These are phyloP conservation scores for Apeira syringaria DNA, from an alignment of 2,888 invertebrate species.

Conservation along the genomic window DNA sequence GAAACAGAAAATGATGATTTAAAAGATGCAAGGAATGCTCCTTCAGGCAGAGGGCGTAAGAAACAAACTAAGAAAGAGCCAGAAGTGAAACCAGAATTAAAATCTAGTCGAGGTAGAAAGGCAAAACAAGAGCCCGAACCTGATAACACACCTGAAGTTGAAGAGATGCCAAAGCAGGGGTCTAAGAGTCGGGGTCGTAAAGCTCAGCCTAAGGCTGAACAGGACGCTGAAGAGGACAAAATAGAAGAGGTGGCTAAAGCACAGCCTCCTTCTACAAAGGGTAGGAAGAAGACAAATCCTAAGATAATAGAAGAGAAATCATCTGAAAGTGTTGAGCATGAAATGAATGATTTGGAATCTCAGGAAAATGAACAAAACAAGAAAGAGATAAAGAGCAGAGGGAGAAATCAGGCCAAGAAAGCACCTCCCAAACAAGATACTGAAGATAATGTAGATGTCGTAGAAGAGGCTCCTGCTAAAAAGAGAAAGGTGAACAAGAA, in stretches of 20 bases:
- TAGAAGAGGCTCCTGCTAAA: constrained; percentile 49
- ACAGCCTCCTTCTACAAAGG: constrained; percentile 40
- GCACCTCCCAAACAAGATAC: constrained; percentile 54
- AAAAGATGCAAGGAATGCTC: constrained; percentile 39
- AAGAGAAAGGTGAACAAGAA: constrained; percentile 59
- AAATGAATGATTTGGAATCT: constrained; percentile 39
- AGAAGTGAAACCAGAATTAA: constrained; percentile 41
- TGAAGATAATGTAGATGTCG: constrained; percentile 48
- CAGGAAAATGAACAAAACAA: constrained; percentile 55
- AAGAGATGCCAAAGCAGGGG: constrained; percentile 54
- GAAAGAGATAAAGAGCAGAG: constrained; percentile 59
- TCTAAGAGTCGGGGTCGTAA: constrained; percentile 62
- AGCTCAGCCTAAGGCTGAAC: constrained; percentile 45
- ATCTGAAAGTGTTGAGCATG: constrained; percentile 40
- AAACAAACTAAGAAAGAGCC: constrained; percentile 62
- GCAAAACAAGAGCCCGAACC: constrained; percentile 45
- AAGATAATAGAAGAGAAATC: constrained; percentile 47
- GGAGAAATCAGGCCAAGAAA: constrained; percentile 62
- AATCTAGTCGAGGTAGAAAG: constrained; percentile 54
- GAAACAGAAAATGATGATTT: constrained; percentile 57
- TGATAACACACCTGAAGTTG: constrained; percentile 43
- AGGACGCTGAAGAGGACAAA: constrained; percentile 40
- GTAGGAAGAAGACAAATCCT: constrained; percentile 40
- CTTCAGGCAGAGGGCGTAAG: constrained; percentile 57
- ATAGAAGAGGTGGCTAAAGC: constrained; percentile 53